These are phyloP conservation scores for Ptychochromis oligacanthus DNA, from an alignment of 2,113 vertebrate species.

Conservation along the genomic window DNA sequence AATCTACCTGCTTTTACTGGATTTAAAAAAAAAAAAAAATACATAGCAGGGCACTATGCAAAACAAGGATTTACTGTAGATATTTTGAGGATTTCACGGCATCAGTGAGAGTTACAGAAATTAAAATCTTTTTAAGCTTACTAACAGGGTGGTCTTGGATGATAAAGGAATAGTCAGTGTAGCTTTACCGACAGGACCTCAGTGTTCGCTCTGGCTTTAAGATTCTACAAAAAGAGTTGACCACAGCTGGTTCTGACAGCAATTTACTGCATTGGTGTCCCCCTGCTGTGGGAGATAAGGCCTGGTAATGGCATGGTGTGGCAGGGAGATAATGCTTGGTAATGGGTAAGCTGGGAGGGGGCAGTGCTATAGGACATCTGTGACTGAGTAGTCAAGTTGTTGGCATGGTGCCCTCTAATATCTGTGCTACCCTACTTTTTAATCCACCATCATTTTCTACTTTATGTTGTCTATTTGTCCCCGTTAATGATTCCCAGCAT, in stretches of 20 bases:
- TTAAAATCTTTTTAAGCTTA: constrained; percentile 34
- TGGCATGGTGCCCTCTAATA: constrained; percentile 3
- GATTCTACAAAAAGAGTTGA: constrained; percentile 32
- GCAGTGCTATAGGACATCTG: constrained; percentile 43
- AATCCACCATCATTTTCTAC: constrained; percentile 18
- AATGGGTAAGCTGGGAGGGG: constrained; percentile 41
- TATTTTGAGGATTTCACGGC: constrained; percentile 39
- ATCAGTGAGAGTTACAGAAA: constrained; percentile 27
- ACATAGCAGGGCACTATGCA: neutral
- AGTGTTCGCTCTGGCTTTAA: constrained; percentile 27
- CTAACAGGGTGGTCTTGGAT: constrained; percentile 29
- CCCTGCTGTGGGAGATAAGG: constrained; percentile 61
- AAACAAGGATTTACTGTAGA: neutral
- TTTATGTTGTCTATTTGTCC: neutral
- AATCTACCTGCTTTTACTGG: neutral
- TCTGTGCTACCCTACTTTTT: constrained; percentile 10
- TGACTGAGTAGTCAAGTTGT: constrained; percentile 34
- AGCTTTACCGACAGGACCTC: neutral
- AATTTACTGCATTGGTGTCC: constrained; percentile 38
- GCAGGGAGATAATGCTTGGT: constrained; percentile 62
- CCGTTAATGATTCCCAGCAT: neutral
- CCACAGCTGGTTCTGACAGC: constrained; percentile 55
- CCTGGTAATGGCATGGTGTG: constrained; percentile 62
- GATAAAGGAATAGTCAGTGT: neutral
- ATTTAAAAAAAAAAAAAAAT: neutral